phyloP scores from a whole-genome alignment of 2,888 invertebrate genomes.

The Trichopria drosophilae region DNA sequence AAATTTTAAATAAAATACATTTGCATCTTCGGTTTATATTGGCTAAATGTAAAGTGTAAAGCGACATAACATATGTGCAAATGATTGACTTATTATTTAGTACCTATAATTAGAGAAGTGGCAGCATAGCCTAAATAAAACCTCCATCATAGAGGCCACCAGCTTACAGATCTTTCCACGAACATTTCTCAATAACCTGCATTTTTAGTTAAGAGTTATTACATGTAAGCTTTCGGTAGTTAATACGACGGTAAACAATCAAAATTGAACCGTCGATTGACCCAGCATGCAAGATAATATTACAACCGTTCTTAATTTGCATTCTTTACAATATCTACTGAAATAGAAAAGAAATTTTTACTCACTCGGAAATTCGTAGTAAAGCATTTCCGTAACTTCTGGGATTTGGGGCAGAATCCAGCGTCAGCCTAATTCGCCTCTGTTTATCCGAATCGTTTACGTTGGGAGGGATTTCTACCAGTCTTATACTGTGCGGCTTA shows the following conservation, averaged over 20 bases:
- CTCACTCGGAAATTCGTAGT: conserved; percentile 74
- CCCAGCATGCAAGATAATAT: too few species aligned
- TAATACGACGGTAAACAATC: too few species aligned
- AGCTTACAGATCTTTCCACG: conserved; percentile 71
- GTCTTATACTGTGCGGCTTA: conserved; percentile 79
- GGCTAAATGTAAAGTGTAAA: too few species aligned
- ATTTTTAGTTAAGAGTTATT: conserved; percentile 54
- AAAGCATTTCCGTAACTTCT: conserved; percentile 62
- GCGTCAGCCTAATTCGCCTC: conserved; percentile 67
- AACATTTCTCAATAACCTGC: conserved; percentile 67
- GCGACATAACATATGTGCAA: conserved; percentile 38
- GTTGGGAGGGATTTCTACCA: conserved; percentile 76
- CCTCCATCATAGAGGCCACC: conserved; percentile 71
- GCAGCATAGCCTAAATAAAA: conserved; percentile 73
- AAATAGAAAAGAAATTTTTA: conserved; percentile 34
- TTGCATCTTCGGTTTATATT: too few species aligned
- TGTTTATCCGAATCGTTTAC: conserved; percentile 61
- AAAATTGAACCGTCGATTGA: too few species aligned
- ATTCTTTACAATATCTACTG: conserved; percentile 7
- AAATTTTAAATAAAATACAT: too few species aligned
- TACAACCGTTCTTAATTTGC: conserved; percentile 10
- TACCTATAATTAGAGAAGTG: conserved; percentile 71
- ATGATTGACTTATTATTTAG: conserved; percentile 52
- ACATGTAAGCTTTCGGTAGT: conserved; percentile 33
- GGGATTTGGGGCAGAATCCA: conserved; percentile 62